Evolutionary conservation across 2,113 vertebrate species (phyloP).

Genomic region (Caloenas nicobarica): DNA sequence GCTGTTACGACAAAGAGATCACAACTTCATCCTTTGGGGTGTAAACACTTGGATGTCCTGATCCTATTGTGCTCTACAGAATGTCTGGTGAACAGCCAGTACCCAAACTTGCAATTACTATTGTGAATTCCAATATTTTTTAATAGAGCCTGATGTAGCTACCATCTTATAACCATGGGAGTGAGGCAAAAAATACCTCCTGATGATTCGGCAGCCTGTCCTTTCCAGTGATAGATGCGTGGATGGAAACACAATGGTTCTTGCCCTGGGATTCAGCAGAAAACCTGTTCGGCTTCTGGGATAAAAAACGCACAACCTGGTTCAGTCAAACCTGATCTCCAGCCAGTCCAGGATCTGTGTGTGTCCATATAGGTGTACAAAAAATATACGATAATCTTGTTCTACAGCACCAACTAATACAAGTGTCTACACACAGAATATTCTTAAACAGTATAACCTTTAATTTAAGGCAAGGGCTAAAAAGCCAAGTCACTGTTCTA

Average conservation of each 20-base stretch:
- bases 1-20: slow-evolving; percentile 20
- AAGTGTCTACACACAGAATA: rapidly evolving
- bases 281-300: not conserved
- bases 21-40: slow-evolving; percentile 33
- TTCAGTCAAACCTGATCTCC: not conserved
- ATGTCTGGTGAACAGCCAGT: not conserved
- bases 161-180: not conserved
- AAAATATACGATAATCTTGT: not conserved
- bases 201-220: not conserved
- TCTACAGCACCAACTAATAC: not conserved
- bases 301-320: not conserved
- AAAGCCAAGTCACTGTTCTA: not conserved
- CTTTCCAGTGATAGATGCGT: not conserved
- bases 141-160: not conserved
- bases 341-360: not conserved
- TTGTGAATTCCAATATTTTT: not conserved
- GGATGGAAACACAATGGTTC: not conserved
- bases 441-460: not conserved
- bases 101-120: not conserved
- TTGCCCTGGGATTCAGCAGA: not conserved
- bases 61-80: not conserved
- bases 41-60: slow-evolving; percentile 21
- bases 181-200: not conserved
- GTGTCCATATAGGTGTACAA: rapidly evolving
- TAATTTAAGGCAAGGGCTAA: not conserved